phyloP scores from a whole-genome alignment of 2,113 vertebrate species.

The Scytalopus superciliaris region DNA sequence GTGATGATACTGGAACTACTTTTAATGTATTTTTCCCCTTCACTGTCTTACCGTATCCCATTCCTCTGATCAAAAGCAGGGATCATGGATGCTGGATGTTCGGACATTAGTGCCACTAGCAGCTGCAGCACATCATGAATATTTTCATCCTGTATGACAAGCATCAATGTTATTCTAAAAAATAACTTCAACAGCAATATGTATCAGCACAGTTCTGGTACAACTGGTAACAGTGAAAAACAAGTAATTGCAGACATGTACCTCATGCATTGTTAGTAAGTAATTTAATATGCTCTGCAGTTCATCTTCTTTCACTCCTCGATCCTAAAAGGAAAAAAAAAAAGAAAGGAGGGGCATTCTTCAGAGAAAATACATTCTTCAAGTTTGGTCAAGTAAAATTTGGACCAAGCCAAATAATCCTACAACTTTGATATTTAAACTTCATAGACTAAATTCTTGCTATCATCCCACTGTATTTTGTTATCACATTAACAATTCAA shows the following conservation, averaged over 20 bases:
- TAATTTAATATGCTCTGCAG: slow-evolving; percentile 97
- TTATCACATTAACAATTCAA: neutral
- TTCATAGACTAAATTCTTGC: neutral
- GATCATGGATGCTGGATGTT: slow-evolving; percentile 97
- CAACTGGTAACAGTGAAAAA: neutral
- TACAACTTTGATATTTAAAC: neutral
- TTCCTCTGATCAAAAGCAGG: slow-evolving; percentile 98
- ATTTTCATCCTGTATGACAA: slow-evolving; percentile 90
- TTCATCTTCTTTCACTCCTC: slow-evolving; percentile 97
- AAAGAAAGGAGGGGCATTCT: neutral
- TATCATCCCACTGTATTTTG: neutral
- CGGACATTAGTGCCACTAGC: slow-evolving; percentile 96
- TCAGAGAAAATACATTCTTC: slow-evolving; percentile 6
- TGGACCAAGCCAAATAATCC: neutral
- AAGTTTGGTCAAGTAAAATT: neutral
- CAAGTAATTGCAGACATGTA: slow-evolving; percentile 65
- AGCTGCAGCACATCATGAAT: slow-evolving; percentile 96
- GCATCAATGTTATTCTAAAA: slow-evolving; percentile 44
- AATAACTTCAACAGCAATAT: slow-evolving; percentile 9
- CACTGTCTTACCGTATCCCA: slow-evolving; percentile 88
- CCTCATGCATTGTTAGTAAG: slow-evolving; percentile 98
- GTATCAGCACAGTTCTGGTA: neutral
- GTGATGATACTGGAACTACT: neutral
- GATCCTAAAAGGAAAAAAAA: slow-evolving; percentile 77
- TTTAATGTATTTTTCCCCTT: slow-evolving; percentile 18